Evolutionary conservation across 2,113 vertebrate species (phyloP), one percentile per base, ranked within the genome.

Genomic region (Riparia riparia): DNA sequence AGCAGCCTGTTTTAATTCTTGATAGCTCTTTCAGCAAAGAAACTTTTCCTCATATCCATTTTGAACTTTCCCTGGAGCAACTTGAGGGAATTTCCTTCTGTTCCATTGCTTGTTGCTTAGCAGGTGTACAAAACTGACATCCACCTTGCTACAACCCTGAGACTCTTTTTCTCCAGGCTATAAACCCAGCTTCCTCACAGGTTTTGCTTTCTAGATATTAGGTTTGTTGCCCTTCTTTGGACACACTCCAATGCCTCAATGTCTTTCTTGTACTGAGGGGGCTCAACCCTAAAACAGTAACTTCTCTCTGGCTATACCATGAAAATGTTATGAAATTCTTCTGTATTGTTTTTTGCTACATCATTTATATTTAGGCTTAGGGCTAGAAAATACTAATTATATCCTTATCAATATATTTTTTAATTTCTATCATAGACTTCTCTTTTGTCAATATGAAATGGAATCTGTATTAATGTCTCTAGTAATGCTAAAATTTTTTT

Each of bases 61-160:
- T 37, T 50, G 22, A 65, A 65, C 7, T 3, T 66, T 13, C 15
- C 10, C 4, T 73, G 37, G 37, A 51, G 8, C 12, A 58, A 44
- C 10, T 24, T 1, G 1, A 51, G 18, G 12, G 16, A 19, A 44
- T 66, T 54, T 37, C 15, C 4, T 37, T 57, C 39, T 57, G 14
- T 50, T 57, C 42, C 45, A 69, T 12, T 0, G 0, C 26, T 65
- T 44, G 8, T 24, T 73, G 29, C 32, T 17, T 51, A 20, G 8
- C 5, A 81, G 26, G 39, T 65, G 39, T 54, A 31, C 4, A 0
- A 39, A 37, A 58, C 17, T 51, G 44, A 4, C 22, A 25, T 3
- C 18, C 28, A n/a, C 28, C 28, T 51, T 17, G 8, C 15, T 20
- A 32, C 15, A 50, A 12, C 1, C 12, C 26, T 51, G 12, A 58